Evolutionary conservation across 2,888 invertebrate genomes (phyloP).

Genomic region (Salticus scenicus): DNA sequence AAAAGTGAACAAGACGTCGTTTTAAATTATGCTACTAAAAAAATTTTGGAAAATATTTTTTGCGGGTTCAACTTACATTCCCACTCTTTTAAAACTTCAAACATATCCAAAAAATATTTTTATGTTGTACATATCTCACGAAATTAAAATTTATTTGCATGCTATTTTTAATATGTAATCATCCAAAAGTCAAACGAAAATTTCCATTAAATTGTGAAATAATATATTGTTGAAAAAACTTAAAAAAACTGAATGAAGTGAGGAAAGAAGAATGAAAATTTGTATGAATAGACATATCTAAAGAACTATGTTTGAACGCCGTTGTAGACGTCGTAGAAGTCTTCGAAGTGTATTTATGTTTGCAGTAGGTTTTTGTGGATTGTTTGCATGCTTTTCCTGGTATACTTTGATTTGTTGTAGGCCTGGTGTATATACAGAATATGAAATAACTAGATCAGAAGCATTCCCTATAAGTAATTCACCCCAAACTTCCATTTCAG

Average conservation of each 20-base stretch:
- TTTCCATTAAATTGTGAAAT: too few species aligned
- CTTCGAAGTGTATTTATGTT: conserved; percentile 46
- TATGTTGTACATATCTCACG: neutral
- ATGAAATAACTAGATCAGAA: conserved; percentile 13
- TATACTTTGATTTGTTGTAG: conserved; percentile 57
- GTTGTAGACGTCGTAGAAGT: conserved; percentile 58
- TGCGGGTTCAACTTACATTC: too few species aligned
- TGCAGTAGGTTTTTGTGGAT: conserved; percentile 38
- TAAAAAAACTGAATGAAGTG: neutral
- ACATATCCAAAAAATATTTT: conserved; percentile 2
- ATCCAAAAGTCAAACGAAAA: neutral
- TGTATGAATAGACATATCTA: conserved; percentile 24
- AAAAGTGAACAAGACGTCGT: too few species aligned
- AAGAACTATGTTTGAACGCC: conserved; percentile 42
- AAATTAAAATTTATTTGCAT: neutral
- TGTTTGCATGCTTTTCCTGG: conserved; percentile 65
- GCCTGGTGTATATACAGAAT: conserved; percentile 40
- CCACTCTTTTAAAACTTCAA: neutral
- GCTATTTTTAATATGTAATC: neutral
- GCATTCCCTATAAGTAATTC: neutral
- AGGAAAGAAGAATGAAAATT: neutral
- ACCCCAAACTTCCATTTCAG: neutral
- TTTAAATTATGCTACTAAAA: too few species aligned
- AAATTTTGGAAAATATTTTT: too few species aligned
- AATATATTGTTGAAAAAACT: too few species aligned